Percentiles rank a stretch among this genome's conserved stretches.
Evolutionary conservation across 2,888 invertebrate genomes (phyloP).

Genomic region (Acronicta aceris): DNA sequence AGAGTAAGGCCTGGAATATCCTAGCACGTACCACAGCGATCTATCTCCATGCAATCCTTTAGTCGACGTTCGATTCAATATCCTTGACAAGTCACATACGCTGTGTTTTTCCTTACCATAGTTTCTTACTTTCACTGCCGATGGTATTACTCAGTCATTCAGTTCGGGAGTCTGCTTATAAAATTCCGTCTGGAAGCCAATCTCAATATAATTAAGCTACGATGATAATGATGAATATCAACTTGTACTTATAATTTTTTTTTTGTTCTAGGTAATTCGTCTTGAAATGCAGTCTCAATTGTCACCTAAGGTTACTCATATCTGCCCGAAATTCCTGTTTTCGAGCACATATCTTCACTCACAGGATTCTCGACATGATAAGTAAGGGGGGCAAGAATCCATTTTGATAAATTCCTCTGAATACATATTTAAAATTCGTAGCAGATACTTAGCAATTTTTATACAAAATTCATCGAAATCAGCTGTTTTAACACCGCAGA

Average conservation of each 20-base stretch:
- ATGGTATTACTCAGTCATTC: no score
- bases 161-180: no score
- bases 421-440: no score
- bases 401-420: no score
- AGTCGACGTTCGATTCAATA: slow-evolving; percentile 11
- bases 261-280: slow-evolving; percentile 48
- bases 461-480: no score
- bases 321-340: background rate
- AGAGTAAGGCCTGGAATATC: background rate
- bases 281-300: background rate
- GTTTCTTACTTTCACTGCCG: background rate
- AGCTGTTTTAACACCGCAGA: no score
- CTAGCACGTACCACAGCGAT: background rate
- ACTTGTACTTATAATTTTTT: slow-evolving; percentile 11
- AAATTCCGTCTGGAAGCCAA: no score
- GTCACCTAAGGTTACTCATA: no score
- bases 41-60: slow-evolving; percentile 11
- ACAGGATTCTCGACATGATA: no score
- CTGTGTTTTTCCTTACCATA: background rate
- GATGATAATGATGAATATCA: background rate
- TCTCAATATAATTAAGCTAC: background rate
- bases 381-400: no score
- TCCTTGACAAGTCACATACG: background rate
- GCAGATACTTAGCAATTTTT: no score
- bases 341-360: no score